A percentile compares a stretch with the other conserved stretches of the same genome.
Conservation (phyloP, 2,888 invertebrate genomes). For the Sphinx pinastri region DNA sequence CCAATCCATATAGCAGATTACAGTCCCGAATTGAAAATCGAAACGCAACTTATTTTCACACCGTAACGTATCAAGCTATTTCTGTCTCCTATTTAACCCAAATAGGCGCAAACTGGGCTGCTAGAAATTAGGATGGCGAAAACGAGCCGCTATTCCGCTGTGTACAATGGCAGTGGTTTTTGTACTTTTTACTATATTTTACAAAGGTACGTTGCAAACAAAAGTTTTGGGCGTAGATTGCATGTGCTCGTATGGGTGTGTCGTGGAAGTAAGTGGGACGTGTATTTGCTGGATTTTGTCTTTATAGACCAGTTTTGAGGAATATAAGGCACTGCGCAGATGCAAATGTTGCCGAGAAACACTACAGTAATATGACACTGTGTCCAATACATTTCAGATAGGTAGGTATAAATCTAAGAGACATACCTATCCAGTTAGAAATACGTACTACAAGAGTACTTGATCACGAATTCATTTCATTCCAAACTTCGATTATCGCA, state of each 20-base stretch:
- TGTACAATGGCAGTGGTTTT: constrained; percentile 11
- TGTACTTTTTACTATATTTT: constrained; percentile 18
- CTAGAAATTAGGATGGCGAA: constrained; percentile 21
- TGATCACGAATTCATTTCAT: too few relatives aligned
- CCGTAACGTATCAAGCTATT: not conserved
- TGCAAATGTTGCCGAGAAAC: too few relatives aligned
- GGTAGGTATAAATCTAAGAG: too few relatives aligned
- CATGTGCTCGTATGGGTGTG: not conserved
- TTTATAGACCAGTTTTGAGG: not conserved
- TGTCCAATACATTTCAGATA: too few relatives aligned
- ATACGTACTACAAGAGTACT: too few relatives aligned
- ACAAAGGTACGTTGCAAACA: constrained; percentile 23
- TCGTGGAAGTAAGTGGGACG: constrained; percentile 8
- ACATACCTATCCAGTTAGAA: too few relatives aligned
- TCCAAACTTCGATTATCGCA: too few relatives aligned
- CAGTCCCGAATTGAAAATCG: too few relatives aligned
- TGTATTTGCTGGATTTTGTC: not conserved
- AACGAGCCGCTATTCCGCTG: not conserved
- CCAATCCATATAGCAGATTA: too few relatives aligned
- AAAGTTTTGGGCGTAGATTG: constrained; percentile 22
- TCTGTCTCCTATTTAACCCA: not conserved
- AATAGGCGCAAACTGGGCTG: not conserved
- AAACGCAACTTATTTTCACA: too few relatives aligned
- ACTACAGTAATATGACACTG: too few relatives aligned
- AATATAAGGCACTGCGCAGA: too few relatives aligned